Percentiles rank a stretch among this genome's conserved stretches.
Conservation (phyloP, 2,113 vertebrate genomes). For the Calypte anna region DNA sequence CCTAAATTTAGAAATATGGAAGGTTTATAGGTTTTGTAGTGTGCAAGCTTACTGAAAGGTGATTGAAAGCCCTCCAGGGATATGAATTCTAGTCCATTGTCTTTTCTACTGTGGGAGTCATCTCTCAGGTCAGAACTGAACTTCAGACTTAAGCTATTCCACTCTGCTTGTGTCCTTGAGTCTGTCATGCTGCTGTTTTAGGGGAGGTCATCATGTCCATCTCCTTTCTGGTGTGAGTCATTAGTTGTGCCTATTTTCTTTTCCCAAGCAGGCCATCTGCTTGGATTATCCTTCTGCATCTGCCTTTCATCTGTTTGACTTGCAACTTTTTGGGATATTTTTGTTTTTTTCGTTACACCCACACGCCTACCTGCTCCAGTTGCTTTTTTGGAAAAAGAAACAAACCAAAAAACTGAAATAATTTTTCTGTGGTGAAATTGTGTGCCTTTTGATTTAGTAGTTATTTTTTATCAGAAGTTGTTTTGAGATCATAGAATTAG, state of each 20-base stretch:
- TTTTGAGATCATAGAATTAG: neutral
- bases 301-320: neutral
- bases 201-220: neutral
- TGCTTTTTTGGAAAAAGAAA: neutral
- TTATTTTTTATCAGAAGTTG: neutral
- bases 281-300: constrained; percentile 5
- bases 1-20: neutral
- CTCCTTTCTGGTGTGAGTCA: neutral
- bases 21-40: neutral
- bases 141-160: neutral
- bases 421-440: neutral
- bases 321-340: fast-evolving
- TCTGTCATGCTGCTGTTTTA: neutral
- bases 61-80: neutral
- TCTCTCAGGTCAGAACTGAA: neutral
- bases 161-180: neutral
- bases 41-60: neutral
- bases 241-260: constrained; percentile 16
- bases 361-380: neutral
- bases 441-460: neutral
- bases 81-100: neutral
- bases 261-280: neutral
- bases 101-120: neutral
- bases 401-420: too few relatives aligned
- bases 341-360: neutral